These are phyloP conservation scores for Plagodis dolabraria DNA, from an alignment of 2,888 invertebrate genomes.

Conservation along the genomic window DNA sequence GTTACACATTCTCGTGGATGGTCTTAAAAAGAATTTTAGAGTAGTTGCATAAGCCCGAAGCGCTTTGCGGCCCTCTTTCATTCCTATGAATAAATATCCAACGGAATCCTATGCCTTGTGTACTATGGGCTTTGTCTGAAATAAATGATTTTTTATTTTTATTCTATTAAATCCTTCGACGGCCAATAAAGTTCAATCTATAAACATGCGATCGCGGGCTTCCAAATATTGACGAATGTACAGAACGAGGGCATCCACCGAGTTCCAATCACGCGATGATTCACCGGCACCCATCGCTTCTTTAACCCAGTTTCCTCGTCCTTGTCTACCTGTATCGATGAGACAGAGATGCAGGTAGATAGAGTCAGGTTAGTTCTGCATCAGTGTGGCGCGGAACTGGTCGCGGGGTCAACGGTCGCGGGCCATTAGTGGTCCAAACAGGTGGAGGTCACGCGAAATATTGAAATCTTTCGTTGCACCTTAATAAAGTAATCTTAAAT, in stretches of 20 bases:
- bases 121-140: too few relatives aligned
- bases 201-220: conserved; percentile 16
- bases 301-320: conserved; percentile 36
- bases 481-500: too few relatives aligned
- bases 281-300: conserved; percentile 42
- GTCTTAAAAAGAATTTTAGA: neutral
- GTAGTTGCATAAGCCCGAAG: neutral
- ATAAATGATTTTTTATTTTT: too few relatives aligned
- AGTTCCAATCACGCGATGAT: conserved; percentile 54
- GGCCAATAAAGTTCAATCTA: conserved; percentile 7
- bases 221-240: conserved; percentile 41
- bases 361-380: conserved; percentile 41
- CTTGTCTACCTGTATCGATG: conserved; percentile 32
- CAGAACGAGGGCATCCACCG: conserved; percentile 40
- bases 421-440: conserved; percentile 43
- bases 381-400: conserved; percentile 35
- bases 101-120: too few relatives aligned
- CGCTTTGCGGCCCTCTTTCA: neutral
- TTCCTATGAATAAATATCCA: neutral
- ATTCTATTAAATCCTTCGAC: conserved; percentile 10
- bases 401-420: conserved; percentile 53
- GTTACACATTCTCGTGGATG: too few relatives aligned
- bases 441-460: conserved; percentile 44
- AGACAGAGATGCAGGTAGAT: conserved; percentile 38
- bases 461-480: conserved; percentile 8